Evolutionary conservation across 2,113 vertebrate genomes (phyloP), one percentile per base, ranked within the genome.

Genomic region (Cacatua alba): DNA sequence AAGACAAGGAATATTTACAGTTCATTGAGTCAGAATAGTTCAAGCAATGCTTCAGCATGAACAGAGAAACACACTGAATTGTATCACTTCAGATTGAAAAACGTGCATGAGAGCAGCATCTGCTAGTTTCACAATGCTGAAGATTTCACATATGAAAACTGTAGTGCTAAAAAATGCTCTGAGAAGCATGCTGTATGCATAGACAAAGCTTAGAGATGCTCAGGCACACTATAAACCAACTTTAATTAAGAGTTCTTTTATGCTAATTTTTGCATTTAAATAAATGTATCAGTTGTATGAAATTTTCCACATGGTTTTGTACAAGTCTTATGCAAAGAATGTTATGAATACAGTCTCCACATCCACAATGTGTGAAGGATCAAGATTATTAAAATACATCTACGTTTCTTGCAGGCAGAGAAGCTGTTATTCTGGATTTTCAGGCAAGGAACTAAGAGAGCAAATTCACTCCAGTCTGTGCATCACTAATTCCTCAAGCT

Each of bases 1-100:
- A 94, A 97, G 94, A 92, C 91, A 96, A 92, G 86, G 86, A 96
- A 95, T 97, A 95, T 97, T 96, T 97, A 94, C 97, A 96, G 93
- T 94, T 86, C 1, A 0, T 19, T 31, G 35, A 97, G 82, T 95
- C 95, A 92, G 79, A 95, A 91, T 88, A 94, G 93, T 95, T 98
- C 94, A 96, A 94, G 65, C n/a, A 90, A 65, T 91, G 72, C 77
- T 94, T 93, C 86, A 76, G 46, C 49, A 33, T 60, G 86, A 97
- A 86, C 55, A 92, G 64, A 76, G 46, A 94, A 90, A 86, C 37
- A 63, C 33, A 71, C 28, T 82, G 91, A 69, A 82, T 88, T 80
- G 9, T 77, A 81, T 94, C 83, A 77, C 35, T 92, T 82, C 28
- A 76, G 20, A 33, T 86, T 90, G 65, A 77, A 88, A 94, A 82